Percentiles rank a stretch among this genome's conserved stretches.
Conservation (phyloP, 2,888 invertebrate species). For the Apantesis nais region DNA sequence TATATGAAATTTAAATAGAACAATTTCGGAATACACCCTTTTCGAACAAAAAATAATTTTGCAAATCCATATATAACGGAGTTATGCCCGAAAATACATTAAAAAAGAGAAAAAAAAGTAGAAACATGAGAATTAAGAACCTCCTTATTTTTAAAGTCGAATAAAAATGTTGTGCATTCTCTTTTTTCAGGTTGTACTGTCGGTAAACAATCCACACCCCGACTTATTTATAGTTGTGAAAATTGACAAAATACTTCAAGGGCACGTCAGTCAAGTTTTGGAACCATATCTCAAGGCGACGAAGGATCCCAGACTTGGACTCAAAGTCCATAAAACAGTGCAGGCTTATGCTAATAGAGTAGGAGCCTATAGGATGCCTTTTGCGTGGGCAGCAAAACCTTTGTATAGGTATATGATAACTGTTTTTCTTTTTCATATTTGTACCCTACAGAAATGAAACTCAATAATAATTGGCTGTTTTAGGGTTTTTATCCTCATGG, state of each 20-base stretch:
- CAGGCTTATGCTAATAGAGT: conserved; percentile 92
- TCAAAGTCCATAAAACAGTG: conserved; percentile 93
- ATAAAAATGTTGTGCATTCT: not conserved
- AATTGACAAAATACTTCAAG: conserved; percentile 97
- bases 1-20: too few relatives aligned
- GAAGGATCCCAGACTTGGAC: conserved; percentile 91
- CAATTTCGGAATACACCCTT: too few relatives aligned
- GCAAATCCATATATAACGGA: too few relatives aligned
- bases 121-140: too few relatives aligned
- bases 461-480: too few relatives aligned
- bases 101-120: too few relatives aligned
- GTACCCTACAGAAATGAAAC: too few relatives aligned
- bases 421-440: not conserved
- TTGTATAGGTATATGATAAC: conserved; percentile 84
- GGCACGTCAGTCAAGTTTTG: conserved; percentile 92
- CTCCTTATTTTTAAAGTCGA: too few relatives aligned
- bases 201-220: conserved; percentile 94
- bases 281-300: conserved; percentile 95
- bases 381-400: conserved; percentile 98
- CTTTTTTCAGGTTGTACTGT: conserved; percentile 91
- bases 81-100: too few relatives aligned
- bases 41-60: too few relatives aligned
- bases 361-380: conserved; percentile 97
- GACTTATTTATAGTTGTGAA: conserved; percentile 96
- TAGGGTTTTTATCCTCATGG: too few relatives aligned